Conservation (phyloP, 2,888 invertebrate species). For the Acronicta alni region DNA sequence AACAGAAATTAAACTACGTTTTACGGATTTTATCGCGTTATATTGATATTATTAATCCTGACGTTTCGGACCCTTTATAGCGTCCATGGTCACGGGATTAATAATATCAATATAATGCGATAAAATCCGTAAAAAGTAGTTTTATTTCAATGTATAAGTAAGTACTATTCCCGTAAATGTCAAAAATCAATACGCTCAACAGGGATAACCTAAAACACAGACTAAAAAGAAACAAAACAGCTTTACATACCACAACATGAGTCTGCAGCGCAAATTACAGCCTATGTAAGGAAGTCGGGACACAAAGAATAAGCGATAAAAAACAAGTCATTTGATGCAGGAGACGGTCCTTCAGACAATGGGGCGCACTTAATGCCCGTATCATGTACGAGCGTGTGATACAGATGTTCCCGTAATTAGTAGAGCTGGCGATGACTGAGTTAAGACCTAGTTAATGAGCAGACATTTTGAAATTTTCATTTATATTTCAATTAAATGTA, state of each 20-base stretch:
- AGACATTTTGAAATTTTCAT: slow-evolving; percentile 49
- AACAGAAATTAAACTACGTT: too few relatives aligned
- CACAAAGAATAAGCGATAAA: slow-evolving; percentile 78
- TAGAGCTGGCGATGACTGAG: slow-evolving; percentile 53
- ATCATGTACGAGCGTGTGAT: slow-evolving; percentile 70
- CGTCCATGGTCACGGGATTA: too few relatives aligned
- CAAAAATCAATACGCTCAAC: too few relatives aligned
- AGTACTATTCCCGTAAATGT: too few relatives aligned
- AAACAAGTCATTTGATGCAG: slow-evolving; percentile 80
- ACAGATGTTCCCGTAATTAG: slow-evolving; percentile 75
- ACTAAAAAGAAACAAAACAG: slow-evolving; percentile 14
- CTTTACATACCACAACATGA: slow-evolving; percentile 30
- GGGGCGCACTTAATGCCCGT: slow-evolving; percentile 79
- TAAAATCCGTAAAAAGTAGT: too few relatives aligned
- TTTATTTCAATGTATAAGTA: too few relatives aligned
- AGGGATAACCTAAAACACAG: slow-evolving; percentile 15
- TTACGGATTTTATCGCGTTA: too few relatives aligned
- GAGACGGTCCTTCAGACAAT: slow-evolving; percentile 85
- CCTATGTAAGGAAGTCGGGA: slow-evolving; percentile 41
- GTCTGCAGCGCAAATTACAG: slow-evolving; percentile 36
- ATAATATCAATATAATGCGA: too few relatives aligned
- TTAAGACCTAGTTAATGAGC: slow-evolving; percentile 58
- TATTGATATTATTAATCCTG: too few relatives aligned
- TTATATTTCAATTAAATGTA: slow-evolving; percentile 40
- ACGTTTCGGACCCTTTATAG: too few relatives aligned